A percentile compares a stretch with the other conserved stretches of the same genome.
These are phyloP conservation scores for Cryptotermes secundus DNA, from an alignment of 1,140 invertebrate species.

Conservation along the genomic window DNA sequence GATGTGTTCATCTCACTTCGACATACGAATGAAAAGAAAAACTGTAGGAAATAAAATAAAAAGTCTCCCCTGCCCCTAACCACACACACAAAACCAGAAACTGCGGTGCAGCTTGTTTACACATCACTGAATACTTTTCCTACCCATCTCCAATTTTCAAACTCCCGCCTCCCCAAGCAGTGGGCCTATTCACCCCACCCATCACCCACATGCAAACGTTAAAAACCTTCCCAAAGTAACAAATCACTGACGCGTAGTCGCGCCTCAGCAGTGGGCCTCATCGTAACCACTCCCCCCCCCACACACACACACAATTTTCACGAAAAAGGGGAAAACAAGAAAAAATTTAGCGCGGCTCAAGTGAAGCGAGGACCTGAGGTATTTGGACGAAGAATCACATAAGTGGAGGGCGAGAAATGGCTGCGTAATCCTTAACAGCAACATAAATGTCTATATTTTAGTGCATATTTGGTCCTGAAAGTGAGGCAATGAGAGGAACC, in stretches of 20 bases:
- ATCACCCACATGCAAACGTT: slow-evolving; percentile 16
- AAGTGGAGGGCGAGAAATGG: neutral
- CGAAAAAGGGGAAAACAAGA: neutral
- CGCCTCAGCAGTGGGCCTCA: neutral
- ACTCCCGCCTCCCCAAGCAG: neutral
- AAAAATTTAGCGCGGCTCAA: neutral
- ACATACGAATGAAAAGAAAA: slow-evolving; percentile 10
- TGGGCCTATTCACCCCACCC: neutral
- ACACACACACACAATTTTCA: too few relatives aligned
- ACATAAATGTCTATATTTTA: too few relatives aligned
- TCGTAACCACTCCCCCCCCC: neutral
- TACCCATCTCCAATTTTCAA: slow-evolving; percentile 17
- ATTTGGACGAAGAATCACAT: neutral
- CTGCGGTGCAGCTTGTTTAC: neutral
- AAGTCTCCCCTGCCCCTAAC: neutral
- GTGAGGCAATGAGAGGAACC: too few relatives aligned
- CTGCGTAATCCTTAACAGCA: too few relatives aligned
- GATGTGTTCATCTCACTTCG: neutral
- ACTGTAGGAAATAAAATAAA: slow-evolving; percentile 9
- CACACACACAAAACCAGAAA: neutral
- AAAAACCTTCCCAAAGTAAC: slow-evolving; percentile 19
- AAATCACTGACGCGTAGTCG: neutral
- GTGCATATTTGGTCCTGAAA: too few relatives aligned
- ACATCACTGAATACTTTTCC: slow-evolving; percentile 12
- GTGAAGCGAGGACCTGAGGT: neutral